A percentile compares a stretch with the other conserved stretches of the same genome.
These are phyloP conservation scores for Coccyzus lansbergi DNA, from an alignment of 2,797 vertebrate species.

Conservation along the genomic window DNA sequence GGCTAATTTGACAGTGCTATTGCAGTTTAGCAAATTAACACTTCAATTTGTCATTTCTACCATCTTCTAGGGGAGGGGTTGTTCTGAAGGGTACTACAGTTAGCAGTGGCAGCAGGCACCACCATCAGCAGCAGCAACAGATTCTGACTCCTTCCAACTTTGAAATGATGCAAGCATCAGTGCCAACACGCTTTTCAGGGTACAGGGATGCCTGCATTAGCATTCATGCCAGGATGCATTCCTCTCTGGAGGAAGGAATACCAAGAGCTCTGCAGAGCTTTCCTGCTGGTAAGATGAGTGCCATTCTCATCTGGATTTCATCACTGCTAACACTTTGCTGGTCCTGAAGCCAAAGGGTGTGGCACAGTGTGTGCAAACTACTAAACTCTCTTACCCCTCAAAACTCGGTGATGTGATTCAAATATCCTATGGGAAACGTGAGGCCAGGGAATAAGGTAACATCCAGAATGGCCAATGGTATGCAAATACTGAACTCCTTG, in stretches of 20 bases:
- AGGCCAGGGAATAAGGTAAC: neutral
- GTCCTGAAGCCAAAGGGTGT: neutral
- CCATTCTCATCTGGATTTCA: neutral
- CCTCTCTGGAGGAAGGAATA: neutral
- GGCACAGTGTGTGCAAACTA: neutral
- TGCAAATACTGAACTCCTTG: neutral
- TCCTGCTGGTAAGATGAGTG: neutral
- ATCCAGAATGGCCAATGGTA: neutral
- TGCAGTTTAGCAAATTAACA: constrained; percentile 50
- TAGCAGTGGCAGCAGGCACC: neutral
- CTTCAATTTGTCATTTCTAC: constrained; percentile 34
- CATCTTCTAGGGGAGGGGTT: neutral
- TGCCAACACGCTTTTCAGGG: neutral
- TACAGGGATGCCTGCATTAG: neutral
- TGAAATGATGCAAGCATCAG: neutral
- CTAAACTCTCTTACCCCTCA: neutral
- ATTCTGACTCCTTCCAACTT: neutral
- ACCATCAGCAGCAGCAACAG: neutral
- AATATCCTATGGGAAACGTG: neutral
- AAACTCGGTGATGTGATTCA: neutral
- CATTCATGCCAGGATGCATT: neutral
- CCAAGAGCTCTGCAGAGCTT: neutral
- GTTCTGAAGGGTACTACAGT: neutral
- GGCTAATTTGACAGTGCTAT: constrained; percentile 36
- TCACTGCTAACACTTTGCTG: neutral